phyloP scores from a whole-genome alignment of 2,113 vertebrate species.

The Lepus americanus region DNA sequence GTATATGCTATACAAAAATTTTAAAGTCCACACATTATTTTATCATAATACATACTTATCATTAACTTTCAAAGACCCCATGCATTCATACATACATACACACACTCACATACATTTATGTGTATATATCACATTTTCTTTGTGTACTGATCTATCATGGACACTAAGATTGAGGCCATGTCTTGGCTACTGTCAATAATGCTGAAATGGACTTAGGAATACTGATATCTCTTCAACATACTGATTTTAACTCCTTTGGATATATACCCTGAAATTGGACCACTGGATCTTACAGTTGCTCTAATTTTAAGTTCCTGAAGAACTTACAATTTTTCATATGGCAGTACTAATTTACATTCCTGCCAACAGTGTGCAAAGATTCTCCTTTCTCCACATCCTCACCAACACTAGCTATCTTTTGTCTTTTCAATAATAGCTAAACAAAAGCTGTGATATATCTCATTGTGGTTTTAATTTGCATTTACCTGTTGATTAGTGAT shows the following conservation, averaged over 20 bases:
- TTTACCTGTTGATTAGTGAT: not conserved
- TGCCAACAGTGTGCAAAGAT: not conserved
- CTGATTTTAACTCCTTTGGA: not conserved
- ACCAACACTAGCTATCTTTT: not conserved
- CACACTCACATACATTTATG: not conserved
- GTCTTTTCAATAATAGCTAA: not conserved
- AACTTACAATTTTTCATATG: not conserved
- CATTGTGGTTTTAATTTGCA: not conserved
- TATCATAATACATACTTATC: too few species aligned
- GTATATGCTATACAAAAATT: not conserved
- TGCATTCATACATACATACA: not conserved
- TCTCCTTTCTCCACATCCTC: not conserved
- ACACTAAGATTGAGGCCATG: not conserved
- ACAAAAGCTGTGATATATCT: not conserved
- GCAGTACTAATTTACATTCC: not conserved
- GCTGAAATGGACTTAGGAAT: too few species aligned
- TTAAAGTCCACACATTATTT: too few species aligned
- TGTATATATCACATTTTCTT: not conserved
- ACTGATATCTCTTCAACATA: not conserved
- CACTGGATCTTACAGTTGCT: not conserved
- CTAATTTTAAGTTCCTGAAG: not conserved
- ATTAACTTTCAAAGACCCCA: too few species aligned
- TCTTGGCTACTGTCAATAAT: not conserved
- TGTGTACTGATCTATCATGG: not conserved
- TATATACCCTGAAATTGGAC: not conserved